phyloP scores from a whole-genome alignment of 2,113 vertebrate species.

The Lophochroa leadbeateri region DNA sequence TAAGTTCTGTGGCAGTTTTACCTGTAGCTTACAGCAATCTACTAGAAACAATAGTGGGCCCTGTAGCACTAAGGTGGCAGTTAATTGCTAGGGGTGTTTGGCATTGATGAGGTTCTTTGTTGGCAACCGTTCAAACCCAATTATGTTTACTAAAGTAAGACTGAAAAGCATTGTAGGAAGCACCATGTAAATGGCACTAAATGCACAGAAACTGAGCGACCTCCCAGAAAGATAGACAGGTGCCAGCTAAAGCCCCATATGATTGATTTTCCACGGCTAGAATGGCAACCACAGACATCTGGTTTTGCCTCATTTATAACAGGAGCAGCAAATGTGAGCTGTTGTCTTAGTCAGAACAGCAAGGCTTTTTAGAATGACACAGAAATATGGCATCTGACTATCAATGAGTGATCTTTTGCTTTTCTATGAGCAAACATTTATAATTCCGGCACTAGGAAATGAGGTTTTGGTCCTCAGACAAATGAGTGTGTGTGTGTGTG shows the following conservation, averaged over 20 bases:
- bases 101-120: slow-evolving; percentile 1
- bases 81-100: slow-evolving; percentile 11
- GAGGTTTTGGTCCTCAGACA: neutral
- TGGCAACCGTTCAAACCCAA: slow-evolving; percentile 57
- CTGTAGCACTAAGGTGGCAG: neutral
- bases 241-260: slow-evolving; percentile 61
- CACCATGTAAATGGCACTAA: slow-evolving; percentile 20
- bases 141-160: slow-evolving; percentile 44
- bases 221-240: slow-evolving; percentile 66
- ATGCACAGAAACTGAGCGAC: neutral
- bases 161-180: slow-evolving; percentile 48
- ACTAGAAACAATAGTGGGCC: slow-evolving; percentile 13
- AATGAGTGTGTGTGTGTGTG: rapidly evolving
- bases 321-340: neutral
- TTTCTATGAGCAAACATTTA: neutral
- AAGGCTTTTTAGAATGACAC: neutral
- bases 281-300: slow-evolving; percentile 53
- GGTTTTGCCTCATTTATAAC: neutral
- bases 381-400: neutral
- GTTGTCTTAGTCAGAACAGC: neutral
- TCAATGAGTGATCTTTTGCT: neutral
- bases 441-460: neutral
- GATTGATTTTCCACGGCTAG: slow-evolving; percentile 66
- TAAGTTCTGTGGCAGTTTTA: neutral
- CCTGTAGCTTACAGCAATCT: neutral